Conservation (phyloP, 2,888 invertebrate genomes). For the Dolichomitus sp. region DNA sequence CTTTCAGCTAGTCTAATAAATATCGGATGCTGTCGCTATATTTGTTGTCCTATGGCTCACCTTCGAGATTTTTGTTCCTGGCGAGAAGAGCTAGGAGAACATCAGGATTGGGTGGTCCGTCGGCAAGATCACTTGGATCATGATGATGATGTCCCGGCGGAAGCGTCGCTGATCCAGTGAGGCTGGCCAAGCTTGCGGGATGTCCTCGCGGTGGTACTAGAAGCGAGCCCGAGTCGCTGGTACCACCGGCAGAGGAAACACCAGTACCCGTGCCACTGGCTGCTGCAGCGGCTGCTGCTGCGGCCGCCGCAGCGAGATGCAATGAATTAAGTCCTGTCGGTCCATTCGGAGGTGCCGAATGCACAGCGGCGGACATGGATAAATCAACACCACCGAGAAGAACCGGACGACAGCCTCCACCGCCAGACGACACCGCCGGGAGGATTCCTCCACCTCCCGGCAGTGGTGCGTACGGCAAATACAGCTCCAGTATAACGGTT, state of each 20-base stretch:
- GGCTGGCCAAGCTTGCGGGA: constrained; percentile 81
- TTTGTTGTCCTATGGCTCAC: constrained; percentile 87
- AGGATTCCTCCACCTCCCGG: constrained; percentile 85
- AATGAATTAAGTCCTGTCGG: constrained; percentile 70
- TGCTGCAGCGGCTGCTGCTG: constrained; percentile 73
- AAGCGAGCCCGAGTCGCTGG: constrained; percentile 72
- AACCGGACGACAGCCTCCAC: constrained; percentile 82
- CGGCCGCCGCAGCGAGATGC: constrained; percentile 71
- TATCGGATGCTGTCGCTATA: background rate
- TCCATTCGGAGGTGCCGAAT: constrained; percentile 71
- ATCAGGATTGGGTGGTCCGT: constrained; percentile 92
- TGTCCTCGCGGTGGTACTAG: constrained; percentile 73
- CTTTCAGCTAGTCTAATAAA: too few relatives aligned
- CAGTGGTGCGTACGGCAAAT: constrained; percentile 85
- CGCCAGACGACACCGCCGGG: constrained; percentile 83
- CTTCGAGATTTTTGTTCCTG: constrained; percentile 96
- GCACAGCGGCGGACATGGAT: constrained; percentile 86
- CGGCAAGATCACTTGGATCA: constrained; percentile 74
- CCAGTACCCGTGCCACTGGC: constrained; percentile 70
- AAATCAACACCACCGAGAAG: constrained; percentile 84
- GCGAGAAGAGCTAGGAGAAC: constrained; percentile 94
- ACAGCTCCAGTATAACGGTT: constrained; percentile 84
- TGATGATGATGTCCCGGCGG: constrained; percentile 79
- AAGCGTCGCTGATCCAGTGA: constrained; percentile 82
- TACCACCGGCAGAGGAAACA: constrained; percentile 74